Percentiles rank a stretch among this genome's conserved stretches.
These are phyloP conservation scores for Microctonus aethiopoides DNA, from an alignment of 2,888 invertebrate species.

Conservation along the genomic window DNA sequence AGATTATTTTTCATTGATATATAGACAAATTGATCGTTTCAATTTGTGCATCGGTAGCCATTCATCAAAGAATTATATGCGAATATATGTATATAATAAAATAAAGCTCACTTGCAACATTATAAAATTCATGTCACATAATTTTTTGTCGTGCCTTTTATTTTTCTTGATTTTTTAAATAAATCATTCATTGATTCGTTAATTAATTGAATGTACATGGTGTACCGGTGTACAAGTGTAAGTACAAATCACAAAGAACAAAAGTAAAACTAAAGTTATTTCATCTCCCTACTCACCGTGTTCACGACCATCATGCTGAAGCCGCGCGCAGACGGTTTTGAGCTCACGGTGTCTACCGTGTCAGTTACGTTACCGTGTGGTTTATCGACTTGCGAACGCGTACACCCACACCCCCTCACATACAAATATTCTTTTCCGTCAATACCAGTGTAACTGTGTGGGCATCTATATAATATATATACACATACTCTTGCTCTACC, in stretches of 20 bases:
- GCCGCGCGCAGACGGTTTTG: slow-evolving; percentile 55
- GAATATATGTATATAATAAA: no score
- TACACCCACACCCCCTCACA: slow-evolving; percentile 33
- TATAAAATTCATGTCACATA: no score
- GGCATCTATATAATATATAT: no score
- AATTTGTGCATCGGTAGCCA: not conserved
- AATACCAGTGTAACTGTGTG: no score
- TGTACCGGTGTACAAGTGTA: no score
- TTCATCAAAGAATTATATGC: no score
- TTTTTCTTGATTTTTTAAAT: no score
- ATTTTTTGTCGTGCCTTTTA: no score
- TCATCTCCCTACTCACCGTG: slow-evolving; percentile 47
- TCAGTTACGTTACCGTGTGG: slow-evolving; percentile 49
- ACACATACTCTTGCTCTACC: slow-evolving; percentile 9
- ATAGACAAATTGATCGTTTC: not conserved
- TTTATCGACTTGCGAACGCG: slow-evolving; percentile 59
- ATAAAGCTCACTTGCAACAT: no score
- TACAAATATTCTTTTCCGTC: no score
- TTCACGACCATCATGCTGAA: slow-evolving; percentile 62
- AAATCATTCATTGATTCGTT: no score
- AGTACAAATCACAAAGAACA: not conserved
- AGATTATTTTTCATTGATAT: not conserved
- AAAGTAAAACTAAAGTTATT: slow-evolving; percentile 27
- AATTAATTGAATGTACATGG: no score
- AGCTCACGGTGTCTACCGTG: slow-evolving; percentile 52